These are phyloP conservation scores for Embidobia sp. DNA, from an alignment of 2,888 invertebrate genomes.

Conservation along the genomic window DNA sequence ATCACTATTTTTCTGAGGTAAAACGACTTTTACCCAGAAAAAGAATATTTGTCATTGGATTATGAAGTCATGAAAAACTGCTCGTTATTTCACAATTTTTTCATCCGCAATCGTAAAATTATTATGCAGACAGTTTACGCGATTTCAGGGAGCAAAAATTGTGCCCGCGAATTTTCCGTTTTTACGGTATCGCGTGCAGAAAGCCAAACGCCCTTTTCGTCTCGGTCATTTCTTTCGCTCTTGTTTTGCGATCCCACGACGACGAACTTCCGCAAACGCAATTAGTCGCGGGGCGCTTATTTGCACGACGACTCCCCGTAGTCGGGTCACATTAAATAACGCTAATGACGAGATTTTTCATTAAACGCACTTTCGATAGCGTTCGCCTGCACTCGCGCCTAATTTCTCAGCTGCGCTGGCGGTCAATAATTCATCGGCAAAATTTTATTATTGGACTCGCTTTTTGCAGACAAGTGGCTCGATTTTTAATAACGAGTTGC, in stretches of 20 bases:
- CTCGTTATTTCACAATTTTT: slow-evolving; percentile 36
- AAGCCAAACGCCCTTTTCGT: slow-evolving; percentile 19
- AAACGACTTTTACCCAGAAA: slow-evolving; percentile 16
- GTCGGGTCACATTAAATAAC: slow-evolving; percentile 16
- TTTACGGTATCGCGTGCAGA: slow-evolving; percentile 26
- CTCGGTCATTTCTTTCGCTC: background rate
- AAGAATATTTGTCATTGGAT: slow-evolving; percentile 12
- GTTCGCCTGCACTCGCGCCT: slow-evolving; percentile 38
- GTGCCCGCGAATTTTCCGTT: slow-evolving; percentile 19
- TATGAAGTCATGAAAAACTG: slow-evolving; percentile 30
- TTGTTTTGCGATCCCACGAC: slow-evolving; percentile 20
- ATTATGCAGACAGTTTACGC: slow-evolving; percentile 41
- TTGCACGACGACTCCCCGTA: slow-evolving; percentile 2
- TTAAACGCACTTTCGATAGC: slow-evolving; percentile 33
- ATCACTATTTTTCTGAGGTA: no score
- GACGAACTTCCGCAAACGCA: slow-evolving; percentile 20
- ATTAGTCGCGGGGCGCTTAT: slow-evolving; percentile 22
- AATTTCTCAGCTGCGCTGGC: background rate
- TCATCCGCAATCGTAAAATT: slow-evolving; percentile 48
- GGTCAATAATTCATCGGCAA: slow-evolving; percentile 20
- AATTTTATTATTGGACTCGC: slow-evolving; percentile 20
- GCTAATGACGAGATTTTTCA: slow-evolving; percentile 40
- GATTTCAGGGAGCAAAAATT: slow-evolving; percentile 34
- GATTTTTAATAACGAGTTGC: slow-evolving; percentile 4
- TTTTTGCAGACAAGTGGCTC: background rate